Evolutionary conservation across 1,140 invertebrate species (phyloP).

Genomic region (Pogonus chalceus): DNA sequence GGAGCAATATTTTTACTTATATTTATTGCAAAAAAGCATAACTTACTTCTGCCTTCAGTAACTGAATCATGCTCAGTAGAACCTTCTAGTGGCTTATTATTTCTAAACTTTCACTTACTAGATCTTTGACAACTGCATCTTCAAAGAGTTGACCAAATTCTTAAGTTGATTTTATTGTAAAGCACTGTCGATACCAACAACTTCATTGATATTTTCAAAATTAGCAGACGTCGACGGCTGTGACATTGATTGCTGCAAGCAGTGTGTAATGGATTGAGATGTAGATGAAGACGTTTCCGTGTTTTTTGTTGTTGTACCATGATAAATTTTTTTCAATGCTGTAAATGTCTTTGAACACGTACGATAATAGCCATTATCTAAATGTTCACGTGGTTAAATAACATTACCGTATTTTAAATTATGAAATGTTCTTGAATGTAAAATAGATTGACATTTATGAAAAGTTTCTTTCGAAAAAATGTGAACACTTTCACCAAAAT

Average conservation of each 20-base stretch:
- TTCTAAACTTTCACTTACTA: too few species aligned
- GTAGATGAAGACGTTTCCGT: background rate
- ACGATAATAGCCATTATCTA: slow-evolving; percentile 15
- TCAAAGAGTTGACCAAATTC: too few species aligned
- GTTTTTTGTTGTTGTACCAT: background rate
- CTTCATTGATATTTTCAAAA: background rate
- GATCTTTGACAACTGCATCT: too few species aligned
- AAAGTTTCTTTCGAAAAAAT: too few species aligned
- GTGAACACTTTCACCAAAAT: too few species aligned
- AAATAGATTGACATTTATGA: slow-evolving; percentile 16
- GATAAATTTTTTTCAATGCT: slow-evolving; percentile 16
- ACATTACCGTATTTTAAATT: slow-evolving; percentile 11
- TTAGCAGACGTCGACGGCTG: background rate
- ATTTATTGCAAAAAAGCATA: too few species aligned
- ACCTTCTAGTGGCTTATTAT: too few species aligned
- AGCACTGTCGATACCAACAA: slow-evolving; percentile 12
- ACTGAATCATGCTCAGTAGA: too few species aligned
- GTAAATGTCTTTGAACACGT: slow-evolving; percentile 16
- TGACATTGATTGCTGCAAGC: background rate
- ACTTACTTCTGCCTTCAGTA: slow-evolving; percentile 11
- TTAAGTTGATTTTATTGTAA: too few species aligned
- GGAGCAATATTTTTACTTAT: too few species aligned
- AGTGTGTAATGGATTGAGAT: background rate
- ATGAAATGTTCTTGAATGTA: slow-evolving; percentile 15
- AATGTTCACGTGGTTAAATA: slow-evolving; percentile 18